A percentile compares a stretch with the other conserved stretches of the same genome.
Evolutionary conservation across 2,888 invertebrate species (phyloP).

Genomic region (Drosophila affinis): DNA sequence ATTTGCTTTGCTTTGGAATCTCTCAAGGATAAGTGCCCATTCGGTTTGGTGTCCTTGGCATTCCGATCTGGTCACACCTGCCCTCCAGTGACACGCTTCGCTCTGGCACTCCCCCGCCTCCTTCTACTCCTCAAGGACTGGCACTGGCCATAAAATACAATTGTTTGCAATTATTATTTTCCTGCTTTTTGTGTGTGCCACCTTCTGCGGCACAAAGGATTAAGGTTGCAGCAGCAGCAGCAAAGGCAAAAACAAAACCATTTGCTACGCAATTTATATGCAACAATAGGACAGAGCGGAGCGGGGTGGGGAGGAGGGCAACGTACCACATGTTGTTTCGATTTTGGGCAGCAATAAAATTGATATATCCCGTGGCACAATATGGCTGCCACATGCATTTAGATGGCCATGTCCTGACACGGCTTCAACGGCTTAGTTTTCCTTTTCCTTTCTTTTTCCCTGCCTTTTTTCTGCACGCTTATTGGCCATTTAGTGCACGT

Average conservation of each 20-base stretch:
- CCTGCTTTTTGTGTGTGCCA: constrained; percentile 10
- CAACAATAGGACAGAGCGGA: constrained; percentile 35
- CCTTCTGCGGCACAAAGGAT: constrained; percentile 53
- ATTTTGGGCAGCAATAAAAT: constrained; percentile 72
- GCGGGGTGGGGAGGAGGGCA: constrained; percentile 3
- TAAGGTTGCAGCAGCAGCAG: constrained; percentile 28
- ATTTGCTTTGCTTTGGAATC: constrained; percentile 53
- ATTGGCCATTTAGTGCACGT: constrained; percentile 80
- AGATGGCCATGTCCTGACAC: constrained; percentile 45
- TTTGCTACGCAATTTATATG: constrained; percentile 64
- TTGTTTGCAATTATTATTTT: constrained; percentile 65
- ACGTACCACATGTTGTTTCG: constrained; percentile 65
- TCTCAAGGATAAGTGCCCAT: constrained; percentile 70
- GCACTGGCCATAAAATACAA: constrained; percentile 56
- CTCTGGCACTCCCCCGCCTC: constrained; percentile 9
- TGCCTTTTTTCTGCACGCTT: constrained; percentile 49
- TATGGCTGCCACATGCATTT: constrained; percentile 65
- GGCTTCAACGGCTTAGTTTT: constrained; percentile 68
- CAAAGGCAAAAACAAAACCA: constrained; percentile 43
- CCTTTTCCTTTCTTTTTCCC: constrained; percentile 34
- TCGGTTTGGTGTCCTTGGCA: constrained; percentile 28
- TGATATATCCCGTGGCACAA: constrained; percentile 75
- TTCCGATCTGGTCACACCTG: constrained; percentile 51
- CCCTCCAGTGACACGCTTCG: constrained; percentile 59
- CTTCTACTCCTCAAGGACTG: constrained; percentile 47